Base-by-base conservation (phyloP, 2,888 invertebrate genomes). In the Brenthis hecate region DNA sequence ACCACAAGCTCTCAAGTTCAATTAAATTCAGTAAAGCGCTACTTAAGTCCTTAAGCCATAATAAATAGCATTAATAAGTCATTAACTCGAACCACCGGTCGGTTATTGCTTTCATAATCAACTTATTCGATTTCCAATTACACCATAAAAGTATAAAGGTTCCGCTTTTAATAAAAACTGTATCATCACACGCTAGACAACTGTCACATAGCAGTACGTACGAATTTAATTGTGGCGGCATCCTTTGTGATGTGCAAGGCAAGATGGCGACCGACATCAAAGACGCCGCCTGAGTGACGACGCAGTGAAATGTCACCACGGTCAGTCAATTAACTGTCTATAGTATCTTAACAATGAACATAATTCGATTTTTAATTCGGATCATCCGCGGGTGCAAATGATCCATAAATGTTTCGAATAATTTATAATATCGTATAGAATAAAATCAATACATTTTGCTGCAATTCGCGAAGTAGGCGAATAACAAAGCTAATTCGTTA, bases 251-350 rank as follows among this genome's bases (percentile, higher is more conserved):
- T 87, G 86, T 80, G 78, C 74, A 78, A 74, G 73, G 68, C 79
- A 85, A 85, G 81, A 86, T 83, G 87, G 85, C 86, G 80, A 81
- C 65, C 28, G 54, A 65, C 80, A 84, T 89, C 88, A 92, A 91
- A 92, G 80, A 76, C 43, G 81, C 89, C 89, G 90, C 85, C 70
- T 78, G 85, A 83, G 85, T 85, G 86, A 84, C 69, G 82, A 81
- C 84, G 79, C 85, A 76, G 84, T 83, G 84, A 91, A 92, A 92
- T 92, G 91, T 92, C 92, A 91, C 91, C 91, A 86, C 86, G 87
- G 85, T 87, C 85, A 80, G 86, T 87, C 88, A 89, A 91, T 91
- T 91, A 91, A 87, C 85, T 80, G 84, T 69, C 63, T 68, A 62
- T 62, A 61, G 68, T 57, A 63, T 66, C 56, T 64, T 68, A 64